Evolutionary conservation across 2,797 vertebrate genomes (phyloP), one percentile per base, ranked within the genome.

Genomic region (Spea hammondii): DNA sequence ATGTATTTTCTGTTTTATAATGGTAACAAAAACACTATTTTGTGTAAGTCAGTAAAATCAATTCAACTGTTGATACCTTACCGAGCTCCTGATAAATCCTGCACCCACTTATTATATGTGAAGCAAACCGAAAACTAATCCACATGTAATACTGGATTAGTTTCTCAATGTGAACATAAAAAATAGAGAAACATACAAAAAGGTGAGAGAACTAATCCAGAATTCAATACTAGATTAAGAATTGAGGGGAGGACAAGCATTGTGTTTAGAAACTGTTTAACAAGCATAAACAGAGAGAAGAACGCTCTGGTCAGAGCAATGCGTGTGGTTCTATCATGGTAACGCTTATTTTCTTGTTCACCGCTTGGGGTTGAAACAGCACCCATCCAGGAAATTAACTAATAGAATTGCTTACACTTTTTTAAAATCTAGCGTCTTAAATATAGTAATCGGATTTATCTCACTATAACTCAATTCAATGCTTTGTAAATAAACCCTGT

Each of bases 121-220:
- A 74, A 74, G 72, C 54, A 70, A 74, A 79, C 54, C 55, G 48
- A 44, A 68, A 65, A 79, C 78, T 79, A 79, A 74, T 79, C 72
- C 57, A 69, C 7, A 11, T 74, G 78, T 79, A 79, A 79, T 79
- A 55, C 72, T 62, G 78, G 72, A 74, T 79, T 79, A 74, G 57
- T 55, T 79, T 70, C 10, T 60, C 49, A 74, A 64, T 62, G 72
- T 79, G 78, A 79, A 67, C 65, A 69, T n/a, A 79, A 75, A 65
- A 79, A 65, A 57, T 64, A 48, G 49, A 62, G 74, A 74, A 79
- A 79, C 65, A 32, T 32, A 32, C 32, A 32, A 32, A 32, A 32
- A 32, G 32, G 32, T 32, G 48, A 74, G 78, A 67, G 72, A 79
- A 65, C 72, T 79, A 79, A 79, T 79, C 72, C 72, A 47, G 48